These are phyloP conservation scores for Lepeophtheirus salmonis DNA, from an alignment of 1,140 invertebrate species.

Conservation along the genomic window DNA sequence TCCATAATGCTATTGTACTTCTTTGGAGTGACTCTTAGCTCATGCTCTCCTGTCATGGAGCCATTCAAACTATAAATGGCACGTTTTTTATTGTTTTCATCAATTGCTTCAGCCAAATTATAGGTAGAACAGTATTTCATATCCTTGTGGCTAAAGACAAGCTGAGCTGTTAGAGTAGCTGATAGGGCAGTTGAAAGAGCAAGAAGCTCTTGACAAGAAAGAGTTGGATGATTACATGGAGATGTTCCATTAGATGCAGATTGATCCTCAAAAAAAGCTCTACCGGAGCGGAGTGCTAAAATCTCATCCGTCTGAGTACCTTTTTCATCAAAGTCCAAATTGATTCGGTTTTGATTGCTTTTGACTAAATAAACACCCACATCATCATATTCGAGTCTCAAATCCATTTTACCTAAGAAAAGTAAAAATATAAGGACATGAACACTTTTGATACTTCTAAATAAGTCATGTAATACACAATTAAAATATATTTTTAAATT, in stretches of 20 bases:
- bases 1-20: background rate
- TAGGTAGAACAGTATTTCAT: conserved; percentile 18
- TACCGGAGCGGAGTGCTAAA: background rate
- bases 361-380: background rate
- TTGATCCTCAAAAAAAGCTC: background rate
- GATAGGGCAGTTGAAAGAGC: conserved; percentile 72
- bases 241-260: conserved; percentile 17
- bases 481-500: too few species aligned
- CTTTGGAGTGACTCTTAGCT: conserved; percentile 8
- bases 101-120: conserved; percentile 10
- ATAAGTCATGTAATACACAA: too few species aligned
- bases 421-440: too few species aligned
- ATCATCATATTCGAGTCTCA: conserved; percentile 9
- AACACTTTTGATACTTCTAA: too few species aligned
- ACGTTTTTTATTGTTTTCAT: conserved; percentile 6
- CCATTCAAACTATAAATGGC: conserved; percentile 8
- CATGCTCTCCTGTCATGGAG: conserved; percentile 2
- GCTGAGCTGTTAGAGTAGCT: conserved; percentile 67
- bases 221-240: conserved; percentile 18
- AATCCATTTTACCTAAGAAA: conserved; percentile 4
- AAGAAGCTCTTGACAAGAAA: conserved; percentile 43
- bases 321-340: background rate
- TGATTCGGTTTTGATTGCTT: background rate
- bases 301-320: background rate
- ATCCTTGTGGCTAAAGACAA: conserved; percentile 27